These are phyloP conservation scores for Cylloceria caligata DNA, from an alignment of 2,888 invertebrate species.

Conservation along the genomic window DNA sequence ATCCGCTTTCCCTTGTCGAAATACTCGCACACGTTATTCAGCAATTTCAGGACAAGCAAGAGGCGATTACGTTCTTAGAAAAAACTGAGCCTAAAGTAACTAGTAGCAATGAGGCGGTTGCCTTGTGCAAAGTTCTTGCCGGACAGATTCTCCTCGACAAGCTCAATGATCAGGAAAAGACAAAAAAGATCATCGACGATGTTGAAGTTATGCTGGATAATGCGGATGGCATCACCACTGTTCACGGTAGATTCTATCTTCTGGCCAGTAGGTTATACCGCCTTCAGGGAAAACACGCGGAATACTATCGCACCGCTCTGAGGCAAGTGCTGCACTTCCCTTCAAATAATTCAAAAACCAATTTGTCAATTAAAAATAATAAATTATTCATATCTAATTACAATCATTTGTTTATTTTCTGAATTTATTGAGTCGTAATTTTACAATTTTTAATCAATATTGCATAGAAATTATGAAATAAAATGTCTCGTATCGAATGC, in stretches of 20 bases:
- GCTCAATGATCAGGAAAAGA: constrained; percentile 91
- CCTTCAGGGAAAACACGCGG: constrained; percentile 94
- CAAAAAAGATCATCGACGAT: constrained; percentile 95
- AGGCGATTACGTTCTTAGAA: constrained; percentile 94
- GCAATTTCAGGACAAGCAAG: constrained; percentile 92
- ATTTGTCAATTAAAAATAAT: too few relatives aligned
- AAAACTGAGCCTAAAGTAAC: constrained; percentile 95
- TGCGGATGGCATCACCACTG: constrained; percentile 96
- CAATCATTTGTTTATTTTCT: too few relatives aligned
- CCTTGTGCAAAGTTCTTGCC: constrained; percentile 94
- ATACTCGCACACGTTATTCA: constrained; percentile 91
- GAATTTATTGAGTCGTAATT: too few relatives aligned
- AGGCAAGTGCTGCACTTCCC: constrained; percentile 85
- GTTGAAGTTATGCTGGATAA: constrained; percentile 94
- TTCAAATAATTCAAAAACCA: background rate
- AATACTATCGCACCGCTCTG: constrained; percentile 97
- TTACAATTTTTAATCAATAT: background rate
- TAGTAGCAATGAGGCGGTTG: constrained; percentile 93
- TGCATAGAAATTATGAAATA: background rate
- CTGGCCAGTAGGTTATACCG: constrained; percentile 96
- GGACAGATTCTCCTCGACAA: constrained; percentile 93
- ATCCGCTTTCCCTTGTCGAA: constrained; percentile 96
- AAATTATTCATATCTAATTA: too few relatives aligned
- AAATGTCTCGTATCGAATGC: constrained; percentile 5
- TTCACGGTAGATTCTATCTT: constrained; percentile 97